Percentiles rank a stretch among this genome's conserved stretches.
phyloP scores from a whole-genome alignment of 2,888 invertebrate species.

The Drosophila mettleri region DNA sequence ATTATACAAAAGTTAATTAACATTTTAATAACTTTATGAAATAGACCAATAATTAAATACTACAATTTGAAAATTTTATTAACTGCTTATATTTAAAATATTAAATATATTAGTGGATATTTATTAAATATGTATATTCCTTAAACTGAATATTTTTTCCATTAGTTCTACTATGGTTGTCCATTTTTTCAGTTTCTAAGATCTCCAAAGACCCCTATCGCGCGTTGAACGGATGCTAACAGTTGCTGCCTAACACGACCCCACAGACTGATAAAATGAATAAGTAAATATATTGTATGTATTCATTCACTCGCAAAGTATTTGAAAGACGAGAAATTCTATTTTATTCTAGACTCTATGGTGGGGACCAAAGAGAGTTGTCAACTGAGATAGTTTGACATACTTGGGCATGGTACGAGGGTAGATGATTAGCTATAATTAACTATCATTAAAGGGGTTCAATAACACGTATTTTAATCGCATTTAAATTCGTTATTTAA shows the following conservation, averaged over 20 bases:
- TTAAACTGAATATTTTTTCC: background rate
- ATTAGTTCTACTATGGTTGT: background rate
- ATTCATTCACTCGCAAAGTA: background rate
- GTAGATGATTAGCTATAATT: conserved; percentile 30
- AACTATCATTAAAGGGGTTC: conserved; percentile 37
- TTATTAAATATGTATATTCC: background rate
- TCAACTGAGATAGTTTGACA: conserved; percentile 14
- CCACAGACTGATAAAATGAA: conserved; percentile 36
- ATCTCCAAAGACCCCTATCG: conserved; percentile 24
- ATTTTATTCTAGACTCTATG: background rate
- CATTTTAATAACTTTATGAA: too few relatives aligned
- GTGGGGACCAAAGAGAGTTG: conserved; percentile 12
- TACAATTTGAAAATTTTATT: background rate
- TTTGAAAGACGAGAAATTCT: conserved; percentile 15
- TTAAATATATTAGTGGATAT: background rate
- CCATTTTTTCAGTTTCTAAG: background rate
- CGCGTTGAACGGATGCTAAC: conserved; percentile 40
- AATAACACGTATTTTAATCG: conserved; percentile 53
- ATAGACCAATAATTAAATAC: too few relatives aligned
- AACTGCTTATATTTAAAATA: background rate
- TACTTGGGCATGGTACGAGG: conserved; percentile 14
- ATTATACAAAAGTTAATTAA: too few relatives aligned
- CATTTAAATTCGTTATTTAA: conserved; percentile 10
- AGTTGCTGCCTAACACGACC: conserved; percentile 34
- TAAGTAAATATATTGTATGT: conserved; percentile 5